Percentiles rank a stretch among this genome's conserved stretches.
Conservation (phyloP, 92 coral and sea anemone genomes). For the Ricordea florida region DNA sequence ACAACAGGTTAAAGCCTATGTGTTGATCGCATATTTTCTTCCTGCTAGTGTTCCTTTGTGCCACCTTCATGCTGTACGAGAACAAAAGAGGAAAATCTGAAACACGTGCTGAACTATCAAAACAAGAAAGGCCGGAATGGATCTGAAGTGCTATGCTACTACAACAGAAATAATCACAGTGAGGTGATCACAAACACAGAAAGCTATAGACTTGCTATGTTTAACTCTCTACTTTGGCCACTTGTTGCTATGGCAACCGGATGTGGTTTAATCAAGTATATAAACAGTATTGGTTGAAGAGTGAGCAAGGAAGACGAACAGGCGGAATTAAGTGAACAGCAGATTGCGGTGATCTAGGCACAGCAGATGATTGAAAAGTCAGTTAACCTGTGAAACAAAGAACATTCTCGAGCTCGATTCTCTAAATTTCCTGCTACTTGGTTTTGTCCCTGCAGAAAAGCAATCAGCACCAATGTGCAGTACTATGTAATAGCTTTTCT, state of each 20-base stretch:
- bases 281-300: not conserved
- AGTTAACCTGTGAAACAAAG: too few relatives aligned
- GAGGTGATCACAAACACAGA: not conserved
- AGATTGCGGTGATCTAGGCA: too few relatives aligned
- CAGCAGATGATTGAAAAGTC: too few relatives aligned
- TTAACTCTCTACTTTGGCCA: constrained; percentile 6
- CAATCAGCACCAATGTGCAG: too few relatives aligned
- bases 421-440: too few relatives aligned
- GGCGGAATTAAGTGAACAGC: too few relatives aligned
- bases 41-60: not conserved
- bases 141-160: not conserved
- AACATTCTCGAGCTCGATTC: too few relatives aligned
- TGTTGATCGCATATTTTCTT: not conserved
- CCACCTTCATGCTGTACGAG: constrained; percentile 19
- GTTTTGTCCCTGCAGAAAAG: too few relatives aligned
- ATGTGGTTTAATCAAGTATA: not conserved
- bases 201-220: not conserved
- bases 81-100: not conserved
- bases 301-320: too few relatives aligned
- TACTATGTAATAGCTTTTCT: too few relatives aligned
- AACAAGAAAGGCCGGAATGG: not conserved
- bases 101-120: not conserved
- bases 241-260: not conserved
- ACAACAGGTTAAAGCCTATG: too few relatives aligned
- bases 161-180: not conserved